These are phyloP conservation scores for Aramus guarauna DNA, from an alignment of 2,113 vertebrate species.

Conservation along the genomic window DNA sequence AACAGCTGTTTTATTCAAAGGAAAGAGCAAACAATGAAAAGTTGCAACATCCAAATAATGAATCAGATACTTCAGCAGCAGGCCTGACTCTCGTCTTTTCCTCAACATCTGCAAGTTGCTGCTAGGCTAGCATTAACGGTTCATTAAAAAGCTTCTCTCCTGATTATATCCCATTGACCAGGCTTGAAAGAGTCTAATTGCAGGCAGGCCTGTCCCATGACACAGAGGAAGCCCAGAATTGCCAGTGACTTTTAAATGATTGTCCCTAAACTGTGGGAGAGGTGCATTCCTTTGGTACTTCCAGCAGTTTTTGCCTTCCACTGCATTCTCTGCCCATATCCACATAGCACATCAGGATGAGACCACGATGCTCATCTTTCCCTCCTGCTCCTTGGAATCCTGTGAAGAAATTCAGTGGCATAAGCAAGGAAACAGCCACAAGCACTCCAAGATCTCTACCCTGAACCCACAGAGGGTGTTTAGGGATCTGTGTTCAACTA, in stretches of 20 bases:
- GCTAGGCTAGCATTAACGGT: neutral
- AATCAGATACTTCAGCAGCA: neutral
- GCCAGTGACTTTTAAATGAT: neutral
- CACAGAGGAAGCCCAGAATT: neutral
- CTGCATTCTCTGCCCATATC: neutral
- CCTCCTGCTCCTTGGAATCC: neutral
- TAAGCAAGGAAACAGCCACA: neutral
- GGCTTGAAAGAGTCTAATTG: neutral
- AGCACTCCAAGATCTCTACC: neutral
- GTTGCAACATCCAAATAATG: neutral
- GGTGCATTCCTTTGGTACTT: neutral
- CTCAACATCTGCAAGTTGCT: neutral
- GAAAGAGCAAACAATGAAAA: neutral
- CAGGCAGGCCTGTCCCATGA: neutral
- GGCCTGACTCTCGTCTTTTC: neutral
- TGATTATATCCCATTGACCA: neutral
- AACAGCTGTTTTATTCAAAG: neutral
- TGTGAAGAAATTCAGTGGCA: neutral
- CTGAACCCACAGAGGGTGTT: rapidly evolving
- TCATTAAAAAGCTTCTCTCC: neutral
- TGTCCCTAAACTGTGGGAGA: neutral
- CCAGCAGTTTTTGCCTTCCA: neutral
- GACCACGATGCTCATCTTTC: rapidly evolving
- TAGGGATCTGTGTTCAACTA: neutral
- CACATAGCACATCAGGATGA: neutral